phyloP scores from a whole-genome alignment of 2,797 vertebrate species.

The Manis javanica region DNA sequence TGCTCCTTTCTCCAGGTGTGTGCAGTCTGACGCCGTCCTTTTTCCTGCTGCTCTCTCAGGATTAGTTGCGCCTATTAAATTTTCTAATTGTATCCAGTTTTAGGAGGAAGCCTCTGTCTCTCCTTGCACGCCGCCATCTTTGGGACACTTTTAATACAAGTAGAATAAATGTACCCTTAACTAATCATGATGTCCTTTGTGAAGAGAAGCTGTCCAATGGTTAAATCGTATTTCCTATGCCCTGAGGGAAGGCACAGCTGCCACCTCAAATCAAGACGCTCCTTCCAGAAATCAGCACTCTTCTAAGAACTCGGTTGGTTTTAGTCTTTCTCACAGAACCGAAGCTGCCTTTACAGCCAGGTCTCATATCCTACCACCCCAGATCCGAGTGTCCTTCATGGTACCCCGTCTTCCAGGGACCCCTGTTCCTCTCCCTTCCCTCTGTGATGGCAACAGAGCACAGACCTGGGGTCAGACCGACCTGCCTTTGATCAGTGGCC shows the following conservation, averaged over 20 bases:
- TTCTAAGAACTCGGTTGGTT: neutral
- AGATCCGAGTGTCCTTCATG: neutral
- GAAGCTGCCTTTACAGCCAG: neutral
- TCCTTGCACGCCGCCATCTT: too few relatives aligned
- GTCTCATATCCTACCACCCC: neutral
- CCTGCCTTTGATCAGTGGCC: neutral
- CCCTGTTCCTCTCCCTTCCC: neutral
- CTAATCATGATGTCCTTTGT: neutral
- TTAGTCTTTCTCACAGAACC: neutral
- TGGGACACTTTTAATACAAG: neutral
- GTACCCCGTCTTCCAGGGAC: neutral
- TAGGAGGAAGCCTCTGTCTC: too few relatives aligned
- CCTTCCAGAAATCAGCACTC: neutral
- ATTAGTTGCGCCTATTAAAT: too few relatives aligned
- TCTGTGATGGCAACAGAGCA: neutral
- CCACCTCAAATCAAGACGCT: neutral
- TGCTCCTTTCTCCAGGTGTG: too few relatives aligned
- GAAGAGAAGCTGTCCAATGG: neutral
- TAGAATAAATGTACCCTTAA: neutral
- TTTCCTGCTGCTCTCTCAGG: too few relatives aligned
- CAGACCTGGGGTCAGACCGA: neutral
- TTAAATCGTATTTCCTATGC: neutral
- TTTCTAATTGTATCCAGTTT: too few relatives aligned
- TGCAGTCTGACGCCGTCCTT: too few relatives aligned
- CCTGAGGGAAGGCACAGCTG: neutral